Conservation (phyloP, 1,140 invertebrate genomes). For the Contarinia nasturtii region DNA sequence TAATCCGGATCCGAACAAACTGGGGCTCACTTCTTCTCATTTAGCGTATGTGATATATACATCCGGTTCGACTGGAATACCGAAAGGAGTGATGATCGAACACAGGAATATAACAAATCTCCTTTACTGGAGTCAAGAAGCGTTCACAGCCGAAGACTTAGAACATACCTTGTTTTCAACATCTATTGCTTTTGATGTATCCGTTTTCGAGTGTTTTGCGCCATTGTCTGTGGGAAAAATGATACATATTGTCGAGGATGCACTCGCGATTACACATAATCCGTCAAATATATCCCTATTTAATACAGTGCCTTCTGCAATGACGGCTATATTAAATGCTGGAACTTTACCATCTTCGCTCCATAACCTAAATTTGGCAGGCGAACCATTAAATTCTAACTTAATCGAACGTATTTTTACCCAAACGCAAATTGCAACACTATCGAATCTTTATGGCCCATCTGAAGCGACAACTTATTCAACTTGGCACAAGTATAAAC, state of each 20-base stretch:
- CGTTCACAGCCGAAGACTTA: too few species aligned
- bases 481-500: not conserved
- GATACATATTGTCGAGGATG: not conserved
- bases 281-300: too few species aligned
- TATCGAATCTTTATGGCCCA: not conserved
- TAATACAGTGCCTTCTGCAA: too few species aligned
- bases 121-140: not conserved
- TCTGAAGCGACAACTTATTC: not conserved
- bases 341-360: too few species aligned
- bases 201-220: not conserved
- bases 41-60: not conserved
- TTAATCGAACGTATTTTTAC: too few species aligned
- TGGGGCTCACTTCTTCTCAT: not conserved
- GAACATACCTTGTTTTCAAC: not conserved
- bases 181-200: not conserved
- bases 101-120: not conserved
- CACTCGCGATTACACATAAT: too few species aligned
- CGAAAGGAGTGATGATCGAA: too few species aligned
- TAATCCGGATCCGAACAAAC: not conserved
- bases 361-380: too few species aligned
- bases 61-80: not conserved
- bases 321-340: too few species aligned
- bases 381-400: not conserved
- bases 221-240: too few species aligned
- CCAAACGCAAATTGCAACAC: too few species aligned